A percentile compares a stretch with the other conserved stretches of the same genome.
phyloP scores from a whole-genome alignment of 2,797 vertebrate genomes.

The Poeciliopsis turneri region DNA sequence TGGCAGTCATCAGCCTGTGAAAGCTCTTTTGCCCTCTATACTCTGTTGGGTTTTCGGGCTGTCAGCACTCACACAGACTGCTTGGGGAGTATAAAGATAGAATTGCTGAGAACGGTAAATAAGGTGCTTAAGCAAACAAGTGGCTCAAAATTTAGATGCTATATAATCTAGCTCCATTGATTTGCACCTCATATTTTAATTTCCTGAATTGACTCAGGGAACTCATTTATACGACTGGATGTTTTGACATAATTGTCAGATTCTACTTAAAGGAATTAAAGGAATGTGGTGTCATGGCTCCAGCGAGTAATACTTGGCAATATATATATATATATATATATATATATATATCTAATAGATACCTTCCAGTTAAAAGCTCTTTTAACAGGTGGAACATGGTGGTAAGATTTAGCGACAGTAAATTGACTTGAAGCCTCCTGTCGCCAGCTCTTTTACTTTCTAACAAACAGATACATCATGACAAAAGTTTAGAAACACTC shows the following conservation, averaged over 20 bases:
- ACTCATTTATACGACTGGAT: background rate
- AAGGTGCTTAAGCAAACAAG: slow-evolving; percentile 29
- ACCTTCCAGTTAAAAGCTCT: background rate
- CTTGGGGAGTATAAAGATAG: slow-evolving; percentile 50
- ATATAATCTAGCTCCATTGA: slow-evolving; percentile 20
- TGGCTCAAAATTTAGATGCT: slow-evolving; percentile 12
- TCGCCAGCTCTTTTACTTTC: background rate
- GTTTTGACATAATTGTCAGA: background rate
- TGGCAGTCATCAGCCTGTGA: slow-evolving; percentile 63
- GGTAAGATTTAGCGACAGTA: background rate
- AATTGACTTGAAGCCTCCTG: background rate
- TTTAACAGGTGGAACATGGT: background rate
- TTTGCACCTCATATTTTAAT: slow-evolving; percentile 23
- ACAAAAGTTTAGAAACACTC: background rate
- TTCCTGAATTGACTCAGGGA: slow-evolving; percentile 11
- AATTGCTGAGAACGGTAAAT: slow-evolving; percentile 64
- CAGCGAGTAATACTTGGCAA: background rate
- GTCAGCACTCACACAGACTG: slow-evolving; percentile 60
- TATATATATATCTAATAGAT: too few relatives aligned
- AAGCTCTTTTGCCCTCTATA: slow-evolving; percentile 63
- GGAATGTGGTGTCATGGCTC: background rate
- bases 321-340: too few relatives aligned
- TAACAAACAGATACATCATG: background rate
- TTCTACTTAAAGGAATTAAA: background rate
- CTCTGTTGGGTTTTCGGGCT: slow-evolving; percentile 65